phyloP scores from a whole-genome alignment of 1,140 invertebrate species.

The Meteorus sp. region DNA sequence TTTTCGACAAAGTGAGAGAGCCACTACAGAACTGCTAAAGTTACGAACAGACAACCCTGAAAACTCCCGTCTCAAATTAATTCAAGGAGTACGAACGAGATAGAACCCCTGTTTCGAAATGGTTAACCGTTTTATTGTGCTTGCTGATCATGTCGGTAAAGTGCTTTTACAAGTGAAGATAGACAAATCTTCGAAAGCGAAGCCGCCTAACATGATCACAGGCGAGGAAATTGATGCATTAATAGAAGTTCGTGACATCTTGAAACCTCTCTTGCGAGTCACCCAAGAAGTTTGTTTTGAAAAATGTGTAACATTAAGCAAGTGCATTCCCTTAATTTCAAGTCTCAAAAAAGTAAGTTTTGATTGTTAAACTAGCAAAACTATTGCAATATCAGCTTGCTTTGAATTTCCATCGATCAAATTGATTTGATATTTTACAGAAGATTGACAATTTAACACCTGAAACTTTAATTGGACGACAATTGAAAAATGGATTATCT shows the following conservation, averaged over 20 bases:
- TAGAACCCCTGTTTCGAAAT: constrained; percentile 15
- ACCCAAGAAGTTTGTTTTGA: constrained; percentile 8
- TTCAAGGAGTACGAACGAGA: constrained; percentile 14
- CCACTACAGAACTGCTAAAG: neutral
- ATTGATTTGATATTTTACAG: constrained; percentile 1
- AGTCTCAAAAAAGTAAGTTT: constrained; percentile 8
- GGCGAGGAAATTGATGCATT: constrained; percentile 1
- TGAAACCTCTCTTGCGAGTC: constrained; percentile 4
- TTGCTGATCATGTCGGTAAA: neutral
- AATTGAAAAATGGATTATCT: neutral
- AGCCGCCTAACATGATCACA: constrained; percentile 13
- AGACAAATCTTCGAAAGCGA: neutral
- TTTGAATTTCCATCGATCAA: no score
- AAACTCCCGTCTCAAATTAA: neutral
- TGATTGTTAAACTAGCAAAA: no score
- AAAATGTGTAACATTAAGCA: constrained; percentile 11
- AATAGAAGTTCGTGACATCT: constrained; percentile 15
- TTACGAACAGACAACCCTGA: neutral
- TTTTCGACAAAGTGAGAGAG: constrained; percentile 17
- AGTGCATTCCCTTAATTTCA: constrained; percentile 9
- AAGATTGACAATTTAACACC: neutral
- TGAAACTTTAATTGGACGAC: neutral
- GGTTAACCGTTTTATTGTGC: constrained; percentile 5
- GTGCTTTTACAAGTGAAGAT: neutral
- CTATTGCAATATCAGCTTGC: neutral